A percentile compares a stretch with the other conserved stretches of the same genome.
These are phyloP conservation scores for Anas platyrhynchos DNA, from an alignment of 2,113 vertebrate genomes.

Conservation along the genomic window DNA sequence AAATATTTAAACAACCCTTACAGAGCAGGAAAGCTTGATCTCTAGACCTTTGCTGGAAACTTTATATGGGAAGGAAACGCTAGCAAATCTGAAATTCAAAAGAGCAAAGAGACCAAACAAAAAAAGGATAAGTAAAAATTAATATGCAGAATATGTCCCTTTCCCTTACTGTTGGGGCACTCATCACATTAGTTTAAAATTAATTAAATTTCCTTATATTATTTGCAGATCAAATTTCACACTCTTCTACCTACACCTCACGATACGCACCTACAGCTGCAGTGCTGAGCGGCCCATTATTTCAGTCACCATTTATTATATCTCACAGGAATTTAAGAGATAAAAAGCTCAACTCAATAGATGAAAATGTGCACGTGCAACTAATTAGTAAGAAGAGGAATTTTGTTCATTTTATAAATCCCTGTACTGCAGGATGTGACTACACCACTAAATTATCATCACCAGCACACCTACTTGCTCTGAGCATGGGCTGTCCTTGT, in stretches of 20 bases:
- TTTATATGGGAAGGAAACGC: background rate
- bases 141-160: background rate
- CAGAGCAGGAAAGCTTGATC: background rate
- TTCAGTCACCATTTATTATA: background rate
- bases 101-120: background rate
- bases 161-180: background rate
- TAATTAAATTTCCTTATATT: background rate
- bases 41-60: background rate
- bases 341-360: background rate
- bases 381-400: background rate
- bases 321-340: background rate
- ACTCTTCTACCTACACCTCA: background rate
- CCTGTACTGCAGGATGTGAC: background rate
- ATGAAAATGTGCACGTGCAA: background rate
- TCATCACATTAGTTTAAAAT: background rate
- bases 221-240: background rate
- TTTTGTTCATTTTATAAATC: background rate
- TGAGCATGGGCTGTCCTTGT: background rate
- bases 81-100: background rate
- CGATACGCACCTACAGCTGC: background rate
- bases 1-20: background rate
- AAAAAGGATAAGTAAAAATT: background rate
- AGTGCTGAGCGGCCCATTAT: background rate
- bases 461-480: background rate
- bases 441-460: accelerated